These are phyloP conservation scores for Tetrao urogallus DNA, from an alignment of 2,113 vertebrate genomes.

Conservation along the genomic window DNA sequence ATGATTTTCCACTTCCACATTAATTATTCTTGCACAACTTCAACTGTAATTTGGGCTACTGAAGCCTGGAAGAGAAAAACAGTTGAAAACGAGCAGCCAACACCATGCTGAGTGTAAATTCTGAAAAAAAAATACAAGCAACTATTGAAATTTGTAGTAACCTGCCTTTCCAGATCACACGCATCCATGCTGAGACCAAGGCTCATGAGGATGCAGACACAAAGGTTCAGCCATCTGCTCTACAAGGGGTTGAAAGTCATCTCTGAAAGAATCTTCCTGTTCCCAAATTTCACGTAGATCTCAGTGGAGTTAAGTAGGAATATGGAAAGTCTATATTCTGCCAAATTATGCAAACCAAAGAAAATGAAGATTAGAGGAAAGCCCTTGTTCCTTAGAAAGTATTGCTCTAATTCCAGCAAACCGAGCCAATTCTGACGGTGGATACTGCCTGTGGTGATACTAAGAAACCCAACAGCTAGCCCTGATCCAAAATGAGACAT, in stretches of 20 bases:
- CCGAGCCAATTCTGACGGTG: not conserved
- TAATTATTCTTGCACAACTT: constrained; percentile 35
- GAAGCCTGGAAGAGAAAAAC: not conserved
- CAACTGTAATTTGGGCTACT: not conserved
- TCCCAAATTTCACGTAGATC: not conserved
- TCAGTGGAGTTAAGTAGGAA: not conserved
- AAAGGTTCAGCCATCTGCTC: not conserved
- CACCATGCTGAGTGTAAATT: not conserved
- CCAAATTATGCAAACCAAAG: constrained; percentile 16
- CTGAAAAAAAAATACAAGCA: not conserved
- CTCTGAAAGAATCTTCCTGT: not conserved
- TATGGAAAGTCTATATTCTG: not conserved
- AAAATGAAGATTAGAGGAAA: not conserved
- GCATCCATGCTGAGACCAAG: not conserved
- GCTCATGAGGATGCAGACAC: not conserved
- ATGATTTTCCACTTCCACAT: not conserved
- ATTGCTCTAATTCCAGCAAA: constrained; percentile 26
- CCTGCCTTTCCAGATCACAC: not conserved
- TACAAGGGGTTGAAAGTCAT: not conserved
- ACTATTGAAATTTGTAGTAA: not conserved
- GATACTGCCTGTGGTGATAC: constrained; percentile 33
- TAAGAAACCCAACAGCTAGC: not conserved
- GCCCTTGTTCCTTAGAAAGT: constrained; percentile 17
- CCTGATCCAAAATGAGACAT: not conserved
- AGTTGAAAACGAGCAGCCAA: not conserved